Base-by-base conservation (phyloP, 1,140 invertebrate species). In the Temnothorax curvispinosus region DNA sequence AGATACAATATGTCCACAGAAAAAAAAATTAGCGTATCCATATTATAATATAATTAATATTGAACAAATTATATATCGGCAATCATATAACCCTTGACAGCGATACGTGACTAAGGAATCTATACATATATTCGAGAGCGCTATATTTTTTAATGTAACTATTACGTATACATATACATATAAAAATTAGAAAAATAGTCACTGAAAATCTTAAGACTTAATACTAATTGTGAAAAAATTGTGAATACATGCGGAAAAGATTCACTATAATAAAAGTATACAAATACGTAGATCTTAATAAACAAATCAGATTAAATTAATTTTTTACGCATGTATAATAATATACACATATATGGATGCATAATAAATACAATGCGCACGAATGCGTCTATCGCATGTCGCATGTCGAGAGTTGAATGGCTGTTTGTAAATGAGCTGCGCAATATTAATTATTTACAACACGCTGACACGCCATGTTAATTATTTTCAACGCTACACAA, bases 401-500 rank as follows among this genome's bases (percentile, higher is more conserved):
- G 76, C 77, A 50, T 67, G 67, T 82, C 67, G 72, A 75, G 69
- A 9, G 32, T 84, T 58, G 54, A 74, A 60, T 47, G 72, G 54
- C 67, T 60, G 44, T 54, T 56, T 75, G 18, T 35, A 21, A 60
- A 72, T 75, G 69, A 84, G 13, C 54, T 35, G 18, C 18, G 69
- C 41, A 21, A 44, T 75, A 84, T 74, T 84, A 84, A 84, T 84
- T 84, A 84, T 75, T 75, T 75, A 84, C 69, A 74, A 60, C 69
- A 50, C 62, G 15, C 69, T 44, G 62, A 71, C 62, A 86, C 11
- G 62, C 44, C 77, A 78, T 87, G 84, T 90, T 90, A 87, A 89
- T 87, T 87, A 85, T 87, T 90, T 87, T 84, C 86, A 52, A 71
- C 65, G 56, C 47, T 88, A 64, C 76, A 75, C 67, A 58, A 56